These are phyloP conservation scores for Acrocephalus kingi DNA, from an alignment of 2,113 vertebrate genomes.

Conservation along the genomic window DNA sequence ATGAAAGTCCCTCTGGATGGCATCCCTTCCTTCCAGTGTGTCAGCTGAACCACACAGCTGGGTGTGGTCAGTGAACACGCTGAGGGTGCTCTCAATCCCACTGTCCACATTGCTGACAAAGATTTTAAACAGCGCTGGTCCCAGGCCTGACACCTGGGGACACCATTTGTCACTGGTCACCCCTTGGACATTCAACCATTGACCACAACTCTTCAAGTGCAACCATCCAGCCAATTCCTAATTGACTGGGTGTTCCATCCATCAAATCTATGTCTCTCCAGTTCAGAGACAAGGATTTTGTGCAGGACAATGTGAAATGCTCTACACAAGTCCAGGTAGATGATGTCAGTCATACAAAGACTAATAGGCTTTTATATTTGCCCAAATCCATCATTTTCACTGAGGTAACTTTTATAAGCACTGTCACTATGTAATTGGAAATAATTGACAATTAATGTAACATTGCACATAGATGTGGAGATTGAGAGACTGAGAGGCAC, in stretches of 20 bases:
- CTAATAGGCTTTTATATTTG: conserved; percentile 41
- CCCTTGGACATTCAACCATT: background rate
- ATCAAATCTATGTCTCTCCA: background rate
- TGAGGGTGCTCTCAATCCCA: background rate
- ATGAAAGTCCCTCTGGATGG: background rate
- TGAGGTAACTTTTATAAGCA: conserved; percentile 19
- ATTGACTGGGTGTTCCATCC: background rate
- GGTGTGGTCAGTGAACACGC: too few species aligned
- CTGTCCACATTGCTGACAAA: too few species aligned
- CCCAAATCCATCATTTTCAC: conserved; percentile 41
- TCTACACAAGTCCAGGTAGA: background rate
- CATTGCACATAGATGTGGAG: background rate
- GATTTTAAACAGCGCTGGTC: background rate
- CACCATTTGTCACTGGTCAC: background rate
- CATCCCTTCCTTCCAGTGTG: background rate
- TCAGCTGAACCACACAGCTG: background rate
- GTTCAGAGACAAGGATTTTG: background rate
- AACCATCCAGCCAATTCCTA: background rate
- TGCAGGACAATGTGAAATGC: background rate
- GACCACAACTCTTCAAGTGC: background rate
- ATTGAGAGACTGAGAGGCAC: background rate
- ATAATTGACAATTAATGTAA: conserved; percentile 63
- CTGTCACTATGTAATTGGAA: conserved; percentile 32
- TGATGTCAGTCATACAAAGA: background rate
- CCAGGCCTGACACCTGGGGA: background rate